These are phyloP conservation scores for Ceratosolen fusciceps DNA, from an alignment of 1,140 invertebrate species.

Conservation along the genomic window DNA sequence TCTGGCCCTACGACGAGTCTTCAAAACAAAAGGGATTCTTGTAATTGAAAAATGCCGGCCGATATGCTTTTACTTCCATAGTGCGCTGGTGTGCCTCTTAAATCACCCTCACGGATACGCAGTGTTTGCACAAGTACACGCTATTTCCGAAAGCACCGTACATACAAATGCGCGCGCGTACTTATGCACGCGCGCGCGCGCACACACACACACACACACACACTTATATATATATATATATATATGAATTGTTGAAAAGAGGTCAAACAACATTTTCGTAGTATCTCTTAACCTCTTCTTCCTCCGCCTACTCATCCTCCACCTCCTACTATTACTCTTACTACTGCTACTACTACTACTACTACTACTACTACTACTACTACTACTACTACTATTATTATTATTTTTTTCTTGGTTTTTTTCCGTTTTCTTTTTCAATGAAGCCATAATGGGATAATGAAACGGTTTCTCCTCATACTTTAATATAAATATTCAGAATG, in stretches of 20 bases:
- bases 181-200: too few relatives aligned
- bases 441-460: not conserved
- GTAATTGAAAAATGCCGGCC: constrained; percentile 35
- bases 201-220: too few relatives aligned
- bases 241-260: not conserved
- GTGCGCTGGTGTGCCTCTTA: not conserved
- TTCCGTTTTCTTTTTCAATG: not conserved
- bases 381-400: not conserved
- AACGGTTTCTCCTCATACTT: not conserved
- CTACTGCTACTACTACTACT: too few relatives aligned
- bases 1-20: not conserved
- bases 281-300: not conserved
- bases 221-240: too few relatives aligned
- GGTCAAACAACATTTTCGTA: not conserved
- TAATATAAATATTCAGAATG: not conserved
- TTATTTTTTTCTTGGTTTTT: not conserved
- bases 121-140: not conserved
- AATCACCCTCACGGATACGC: not conserved
- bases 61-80: not conserved
- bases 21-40: constrained; percentile 32
- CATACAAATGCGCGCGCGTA: too few relatives aligned
- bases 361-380: too few relatives aligned
- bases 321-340: too few relatives aligned
- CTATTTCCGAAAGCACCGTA: not conserved
- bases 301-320: too few relatives aligned